Evolutionary conservation across 2,113 vertebrate species (phyloP), one percentile per base, ranked within the genome.

Genomic region (Odocoileus hemionus): DNA sequence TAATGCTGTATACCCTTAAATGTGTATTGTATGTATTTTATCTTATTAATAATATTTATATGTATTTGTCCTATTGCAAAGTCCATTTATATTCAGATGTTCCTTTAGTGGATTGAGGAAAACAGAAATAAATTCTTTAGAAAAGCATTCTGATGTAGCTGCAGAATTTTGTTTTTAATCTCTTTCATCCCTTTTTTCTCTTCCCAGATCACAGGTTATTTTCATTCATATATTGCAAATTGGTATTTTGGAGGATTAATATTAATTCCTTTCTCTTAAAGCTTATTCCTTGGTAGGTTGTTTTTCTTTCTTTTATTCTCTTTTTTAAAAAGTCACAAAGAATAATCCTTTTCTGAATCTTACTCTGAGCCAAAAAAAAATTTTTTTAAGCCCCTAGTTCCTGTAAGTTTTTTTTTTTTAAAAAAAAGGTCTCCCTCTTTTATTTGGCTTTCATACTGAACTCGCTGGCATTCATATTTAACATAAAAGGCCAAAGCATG

Each of bases 221-320:
- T 97, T 97, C 45, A 97, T 58, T 96, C 58, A 97, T 33, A 89
- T 93, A 86, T 67, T 91, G 11, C 25, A 96, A 85, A 61, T 85
- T 61, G 23, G 11, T 97, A 67, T 86, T 97, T 97, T 96, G 39
- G n/a, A 95, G 28, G 83, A 89, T 93, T 83, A 74, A n/a, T 93
- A n/a, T 76, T 76, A 85, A 89, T 91, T 95, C 55, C 17, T 60
- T 83, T 96, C 55, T 95, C 39, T 93, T 80, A 97, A 89, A 33
- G 88, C 47, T 89, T 92, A 92, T n/a, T 89, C 50, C 58, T 87
- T 50, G 23, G 47, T 96, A 52, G 30, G 26, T 92, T 94, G 54
- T 43, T 92, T 95, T 92, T 74, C 89, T 95, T 89, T 89, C 74
- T 94, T 88, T 67, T 95, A 67, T 85, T 89, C 21, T 96, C 19